A percentile compares a stretch with the other conserved stretches of the same genome.
Evolutionary conservation across 35 echinoderm and acorn worm species (phyloP).

Genomic region (Ptychodera flava): DNA sequence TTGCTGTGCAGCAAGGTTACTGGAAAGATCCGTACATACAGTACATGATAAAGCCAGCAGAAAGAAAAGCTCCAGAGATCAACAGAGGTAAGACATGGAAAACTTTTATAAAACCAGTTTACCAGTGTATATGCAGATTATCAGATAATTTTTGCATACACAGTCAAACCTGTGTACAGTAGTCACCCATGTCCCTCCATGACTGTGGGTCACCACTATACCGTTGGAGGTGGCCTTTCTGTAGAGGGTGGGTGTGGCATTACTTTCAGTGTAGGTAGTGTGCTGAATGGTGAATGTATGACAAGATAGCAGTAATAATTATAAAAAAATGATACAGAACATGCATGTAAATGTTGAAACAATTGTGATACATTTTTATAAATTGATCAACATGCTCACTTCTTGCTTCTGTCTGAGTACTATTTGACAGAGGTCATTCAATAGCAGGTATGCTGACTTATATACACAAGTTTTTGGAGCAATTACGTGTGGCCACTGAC

Average conservation of each 20-base stretch:
- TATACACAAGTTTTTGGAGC: too few relatives aligned
- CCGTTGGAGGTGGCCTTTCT: too few relatives aligned
- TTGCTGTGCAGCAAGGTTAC: conserved; percentile 93
- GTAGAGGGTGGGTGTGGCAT: too few relatives aligned
- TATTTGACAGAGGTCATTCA: too few relatives aligned
- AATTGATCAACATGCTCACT: background rate
- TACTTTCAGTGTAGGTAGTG: too few relatives aligned
- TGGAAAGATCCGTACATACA: conserved; percentile 90
- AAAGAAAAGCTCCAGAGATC: conserved; percentile 86
- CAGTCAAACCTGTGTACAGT: background rate
- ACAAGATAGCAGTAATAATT: background rate
- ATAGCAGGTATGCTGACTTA: too few relatives aligned
- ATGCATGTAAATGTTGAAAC: too few relatives aligned
- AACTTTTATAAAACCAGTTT: background rate
- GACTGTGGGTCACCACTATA: background rate
- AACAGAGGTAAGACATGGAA: conserved; percentile 74
- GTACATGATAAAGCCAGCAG: conserved; percentile 54
- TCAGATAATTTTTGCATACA: background rate
- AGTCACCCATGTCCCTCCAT: background rate
- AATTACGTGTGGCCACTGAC: too few relatives aligned
- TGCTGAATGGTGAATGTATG: too few relatives aligned
- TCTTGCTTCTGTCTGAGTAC: background rate
- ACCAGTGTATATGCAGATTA: background rate
- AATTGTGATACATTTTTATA: background rate
- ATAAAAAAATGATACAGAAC: background rate